These are phyloP conservation scores for Agrilus planipennis DNA, from an alignment of 1,140 invertebrate genomes.

Conservation along the genomic window DNA sequence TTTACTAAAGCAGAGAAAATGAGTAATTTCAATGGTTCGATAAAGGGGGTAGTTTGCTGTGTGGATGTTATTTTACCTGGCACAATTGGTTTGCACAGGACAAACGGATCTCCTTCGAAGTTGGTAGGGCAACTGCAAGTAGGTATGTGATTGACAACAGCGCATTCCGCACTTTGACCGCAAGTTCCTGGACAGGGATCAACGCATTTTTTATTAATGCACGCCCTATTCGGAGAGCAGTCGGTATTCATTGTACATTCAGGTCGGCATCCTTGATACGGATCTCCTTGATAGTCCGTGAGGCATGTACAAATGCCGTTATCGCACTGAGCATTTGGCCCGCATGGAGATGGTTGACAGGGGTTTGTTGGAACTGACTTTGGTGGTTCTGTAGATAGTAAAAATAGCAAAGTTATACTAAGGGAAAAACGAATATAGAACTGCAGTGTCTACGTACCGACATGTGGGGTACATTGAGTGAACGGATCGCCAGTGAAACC, in stretches of 20 bases:
- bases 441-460: conserved; percentile 1
- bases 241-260: conserved; percentile 78
- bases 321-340: conserved; percentile 49
- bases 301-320: conserved; percentile 49
- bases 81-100: conserved; percentile 43
- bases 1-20: too few species aligned
- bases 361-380: conserved; percentile 29
- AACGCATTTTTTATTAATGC: conserved; percentile 59
- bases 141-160: conserved; percentile 67
- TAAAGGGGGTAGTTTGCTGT: too few species aligned
- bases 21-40: too few species aligned
- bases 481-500: conserved; percentile 63
- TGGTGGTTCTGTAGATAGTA: conserved; percentile 15
- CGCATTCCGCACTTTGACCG: conserved; percentile 57
- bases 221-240: conserved; percentile 60
- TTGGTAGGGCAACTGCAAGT: conserved; percentile 55
- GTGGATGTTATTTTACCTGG: too few species aligned
- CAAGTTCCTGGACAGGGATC: conserved; percentile 70
- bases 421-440: not conserved
- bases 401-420: not conserved
- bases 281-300: conserved; percentile 48
- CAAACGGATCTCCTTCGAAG: conserved; percentile 59
- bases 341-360: conserved; percentile 49
- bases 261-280: conserved; percentile 59
- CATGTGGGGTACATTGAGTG: conserved; percentile 38